Evolutionary conservation across 2,888 invertebrate genomes (phyloP), one percentile per base, ranked within the genome.

Genomic region (Spodoptera exigua): DNA sequence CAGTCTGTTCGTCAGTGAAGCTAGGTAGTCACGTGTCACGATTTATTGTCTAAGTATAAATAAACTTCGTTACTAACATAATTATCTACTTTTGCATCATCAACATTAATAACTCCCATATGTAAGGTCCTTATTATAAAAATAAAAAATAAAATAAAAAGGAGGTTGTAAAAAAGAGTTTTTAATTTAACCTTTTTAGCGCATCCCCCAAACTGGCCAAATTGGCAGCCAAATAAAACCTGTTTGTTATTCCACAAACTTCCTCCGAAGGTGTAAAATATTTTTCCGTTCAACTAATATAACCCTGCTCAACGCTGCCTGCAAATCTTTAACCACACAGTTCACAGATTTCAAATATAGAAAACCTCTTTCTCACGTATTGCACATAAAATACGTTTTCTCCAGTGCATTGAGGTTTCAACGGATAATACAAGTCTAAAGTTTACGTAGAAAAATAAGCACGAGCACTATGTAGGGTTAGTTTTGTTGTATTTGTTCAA

Each of bases 321-420:
- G 34, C 37, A 71, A 71, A 64, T 71, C 61, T 55, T 57, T 21
- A 16, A 2, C 41, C 39, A 21, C 17, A 21, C 58, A 63, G 57
- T 64, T 47, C 55, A 60, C 52, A 58, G 45, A 60, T 62, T 75
- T 70, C 49, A 61, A 66, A 74, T 72, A 74, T 74, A 61, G 53
- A 64, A 64, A 60, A 56, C 56, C 52, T 14, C 13, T 61, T 56
- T 48, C 43, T 41, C 61, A 61, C 61, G 69, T 72, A 54, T 16
- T 67, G 64, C 52, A 64, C 56, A 70, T 67, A 68, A 75, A 75
- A 73, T 68, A 65, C 13, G 48, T 54, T 66, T 58, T 61, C 56
- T 48, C 34, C 51, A 48, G 34, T 67, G 58, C 62, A 67, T 57
- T 58, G 59, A 57, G 56, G 54, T 65, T 70, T 59, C 53, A 45